Base-by-base conservation (phyloP, 1,140 invertebrate genomes). In the Pectinophora gossypiella region DNA sequence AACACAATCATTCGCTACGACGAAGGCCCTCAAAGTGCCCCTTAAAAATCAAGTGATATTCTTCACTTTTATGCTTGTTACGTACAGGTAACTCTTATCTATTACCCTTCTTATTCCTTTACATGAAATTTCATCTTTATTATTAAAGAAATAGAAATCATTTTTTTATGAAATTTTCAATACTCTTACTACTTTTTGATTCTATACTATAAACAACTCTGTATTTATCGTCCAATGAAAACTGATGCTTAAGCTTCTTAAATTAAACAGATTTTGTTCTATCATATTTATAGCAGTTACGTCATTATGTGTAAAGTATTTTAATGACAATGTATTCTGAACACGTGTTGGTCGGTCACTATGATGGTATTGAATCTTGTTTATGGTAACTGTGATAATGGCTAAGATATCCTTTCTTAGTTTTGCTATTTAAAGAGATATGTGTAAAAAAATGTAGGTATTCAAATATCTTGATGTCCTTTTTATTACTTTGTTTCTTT, bases 1-100 rank as follows among this genome's bases (percentile, higher is more conserved):
- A 80, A 85, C 76, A 79, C 71, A 85, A 85, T 83, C 66, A 80
- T 74, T 72, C 66, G 61, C 58, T 64, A 69, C 69, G 58, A 58
- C 66, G 60, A 64, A 65, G 58, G 66, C 68, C 68, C 73, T 73
- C 76, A 83, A 80, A 81, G 73, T 80, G 77, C 76, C 76, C 75
- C 80, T 83, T 76, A 72, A 76, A 66, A 71, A 79, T 76, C 71
- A 76, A 82, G 72, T 81, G 77, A 81, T 81, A 82, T 83, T 74
- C 68, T 76, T 78, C 69, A 78, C 72, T 72, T 76, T 68, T 71
- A 69, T 64, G 59, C 57, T 59, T 56, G 58, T 70, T 59, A 57
- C 35, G 48, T 48, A 50, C 43, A 46, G 18, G 38, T 23, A 23
- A 23, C 10, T 4, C 4, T 23, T 4, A 5, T 10, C 22, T 23